Conservation (phyloP, 2,888 invertebrate species). For the Plagodis dolabraria region DNA sequence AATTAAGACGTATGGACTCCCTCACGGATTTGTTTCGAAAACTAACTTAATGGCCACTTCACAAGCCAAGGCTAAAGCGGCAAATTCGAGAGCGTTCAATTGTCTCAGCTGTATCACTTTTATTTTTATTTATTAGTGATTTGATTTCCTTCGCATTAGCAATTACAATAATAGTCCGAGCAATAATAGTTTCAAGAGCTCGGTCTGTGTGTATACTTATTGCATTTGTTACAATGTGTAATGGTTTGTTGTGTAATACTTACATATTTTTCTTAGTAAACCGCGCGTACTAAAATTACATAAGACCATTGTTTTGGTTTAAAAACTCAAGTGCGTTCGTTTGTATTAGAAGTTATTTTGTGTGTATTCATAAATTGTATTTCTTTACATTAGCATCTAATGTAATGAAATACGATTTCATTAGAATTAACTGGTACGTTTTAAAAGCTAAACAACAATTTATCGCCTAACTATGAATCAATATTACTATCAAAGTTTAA, state of each 20-base stretch:
- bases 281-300: slow-evolving; percentile 27
- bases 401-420: too few species aligned
- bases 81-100: slow-evolving; percentile 32
- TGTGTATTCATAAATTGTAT: neutral
- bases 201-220: neutral
- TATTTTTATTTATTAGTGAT: slow-evolving; percentile 9
- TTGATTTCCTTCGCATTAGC: slow-evolving; percentile 10
- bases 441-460: too few species aligned
- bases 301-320: slow-evolving; percentile 30
- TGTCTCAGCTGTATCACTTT: slow-evolving; percentile 21
- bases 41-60: slow-evolving; percentile 27
- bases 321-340: slow-evolving; percentile 11
- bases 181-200: slow-evolving; percentile 1
- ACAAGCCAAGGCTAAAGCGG: slow-evolving; percentile 43
- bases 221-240: slow-evolving; percentile 27
- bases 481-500: too few species aligned
- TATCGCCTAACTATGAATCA: too few species aligned
- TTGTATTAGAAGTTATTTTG: neutral
- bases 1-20: slow-evolving; percentile 40
- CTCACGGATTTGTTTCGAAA: slow-evolving; percentile 56
- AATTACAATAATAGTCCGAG: slow-evolving; percentile 9
- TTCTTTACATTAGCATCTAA: too few species aligned
- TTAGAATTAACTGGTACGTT: too few species aligned
- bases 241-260: slow-evolving; percentile 31
- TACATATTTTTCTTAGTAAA: slow-evolving; percentile 30